These are phyloP conservation scores for Parauchenoglanis ngamensis DNA, from an alignment of 2,797 vertebrate species.

Conservation along the genomic window DNA sequence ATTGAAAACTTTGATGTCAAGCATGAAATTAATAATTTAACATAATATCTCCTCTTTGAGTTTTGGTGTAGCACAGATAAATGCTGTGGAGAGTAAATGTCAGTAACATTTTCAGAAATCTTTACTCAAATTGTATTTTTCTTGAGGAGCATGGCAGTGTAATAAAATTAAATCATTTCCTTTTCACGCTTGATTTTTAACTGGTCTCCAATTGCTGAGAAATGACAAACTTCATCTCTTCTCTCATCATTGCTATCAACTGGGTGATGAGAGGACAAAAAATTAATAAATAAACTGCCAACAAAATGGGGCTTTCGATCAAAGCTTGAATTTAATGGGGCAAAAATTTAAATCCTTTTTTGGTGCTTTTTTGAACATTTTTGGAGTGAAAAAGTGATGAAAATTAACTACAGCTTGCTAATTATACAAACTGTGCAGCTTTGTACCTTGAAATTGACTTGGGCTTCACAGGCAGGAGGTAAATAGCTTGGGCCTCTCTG, in stretches of 20 bases:
- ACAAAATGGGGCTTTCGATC: constrained; percentile 30
- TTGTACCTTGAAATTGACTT: constrained; percentile 85
- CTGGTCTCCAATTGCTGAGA: constrained; percentile 6
- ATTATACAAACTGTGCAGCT: constrained; percentile 79
- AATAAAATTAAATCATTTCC: constrained; percentile 51
- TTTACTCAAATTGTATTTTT: constrained; percentile 56
- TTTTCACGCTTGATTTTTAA: constrained; percentile 44
- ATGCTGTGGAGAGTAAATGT: constrained; percentile 47
- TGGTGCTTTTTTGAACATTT: constrained; percentile 20
- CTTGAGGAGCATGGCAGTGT: constrained; percentile 43
- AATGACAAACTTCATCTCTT: constrained; percentile 39
- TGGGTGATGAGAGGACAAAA: constrained; percentile 14
- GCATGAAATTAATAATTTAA: constrained; percentile 56
- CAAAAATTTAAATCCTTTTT: constrained; percentile 27
- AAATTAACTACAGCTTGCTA: constrained; percentile 66
- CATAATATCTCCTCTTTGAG: constrained; percentile 37
- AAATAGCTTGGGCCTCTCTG: constrained; percentile 78
- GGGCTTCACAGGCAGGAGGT: constrained; percentile 79
- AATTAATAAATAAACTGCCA: constrained; percentile 30
- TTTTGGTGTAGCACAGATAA: constrained; percentile 30
- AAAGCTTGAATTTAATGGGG: constrained; percentile 34
- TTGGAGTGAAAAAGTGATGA: constrained; percentile 59
- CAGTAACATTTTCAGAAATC: constrained; percentile 58
- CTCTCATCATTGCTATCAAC: constrained; percentile 32
- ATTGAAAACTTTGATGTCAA: constrained; percentile 48